A percentile compares a stretch with the other conserved stretches of the same genome.
These are phyloP conservation scores for Torymus tubicola DNA, from an alignment of 2,888 invertebrate species.

Conservation along the genomic window DNA sequence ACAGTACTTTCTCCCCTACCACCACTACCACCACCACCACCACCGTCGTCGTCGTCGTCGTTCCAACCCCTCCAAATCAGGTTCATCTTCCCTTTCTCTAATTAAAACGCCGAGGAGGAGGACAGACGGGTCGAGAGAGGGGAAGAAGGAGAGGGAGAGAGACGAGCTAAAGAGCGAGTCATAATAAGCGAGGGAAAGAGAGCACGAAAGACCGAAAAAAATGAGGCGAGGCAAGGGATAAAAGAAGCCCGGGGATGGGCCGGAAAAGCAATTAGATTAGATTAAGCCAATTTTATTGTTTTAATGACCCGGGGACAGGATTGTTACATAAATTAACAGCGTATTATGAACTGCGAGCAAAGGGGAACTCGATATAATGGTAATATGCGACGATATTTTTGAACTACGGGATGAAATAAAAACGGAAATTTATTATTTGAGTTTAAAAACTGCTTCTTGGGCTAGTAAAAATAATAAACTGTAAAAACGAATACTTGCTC, in stretches of 20 bases:
- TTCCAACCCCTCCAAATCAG: constrained; percentile 24
- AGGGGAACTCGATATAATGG: too few species aligned
- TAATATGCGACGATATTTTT: too few species aligned
- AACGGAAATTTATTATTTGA: too few species aligned
- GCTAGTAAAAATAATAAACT: too few species aligned
- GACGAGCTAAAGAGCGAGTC: too few species aligned
- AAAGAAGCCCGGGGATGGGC: neutral
- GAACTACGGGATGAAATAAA: too few species aligned
- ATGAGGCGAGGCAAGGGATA: neutral
- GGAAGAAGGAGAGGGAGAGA: neutral
- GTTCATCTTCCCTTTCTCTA: constrained; percentile 41
- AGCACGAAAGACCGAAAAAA: too few species aligned
- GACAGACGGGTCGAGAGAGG: neutral
- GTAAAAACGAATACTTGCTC: too few species aligned
- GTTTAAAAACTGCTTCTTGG: too few species aligned
- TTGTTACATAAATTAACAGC: too few species aligned
- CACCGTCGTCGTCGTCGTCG: neutral
- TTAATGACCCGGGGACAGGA: neutral
- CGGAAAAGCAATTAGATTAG: constrained; percentile 4
- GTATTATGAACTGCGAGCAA: too few species aligned
- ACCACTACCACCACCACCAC: neutral
- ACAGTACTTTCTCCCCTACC: constrained; percentile 7
- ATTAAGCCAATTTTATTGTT: neutral
- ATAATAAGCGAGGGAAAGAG: too few species aligned
- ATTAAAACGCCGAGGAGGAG: constrained; percentile 36